Evolutionary conservation across 1,140 invertebrate genomes (phyloP).

Genomic region (Drosophila chauvacae): DNA sequence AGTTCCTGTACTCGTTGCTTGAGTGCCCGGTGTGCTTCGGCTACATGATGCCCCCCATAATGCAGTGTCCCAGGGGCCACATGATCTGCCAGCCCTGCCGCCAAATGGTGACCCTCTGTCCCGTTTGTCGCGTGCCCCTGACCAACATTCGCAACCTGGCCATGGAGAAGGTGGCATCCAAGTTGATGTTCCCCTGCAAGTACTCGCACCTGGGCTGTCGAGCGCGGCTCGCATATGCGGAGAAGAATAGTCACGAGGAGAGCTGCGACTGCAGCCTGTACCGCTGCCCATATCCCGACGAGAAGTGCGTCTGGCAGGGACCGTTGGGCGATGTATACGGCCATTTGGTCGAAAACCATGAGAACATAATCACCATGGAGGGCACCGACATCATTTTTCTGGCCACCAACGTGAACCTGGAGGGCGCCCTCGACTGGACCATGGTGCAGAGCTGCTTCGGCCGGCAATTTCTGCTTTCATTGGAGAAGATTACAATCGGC

Average conservation of each 20-base stretch:
- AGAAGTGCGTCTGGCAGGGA: constrained; percentile 99
- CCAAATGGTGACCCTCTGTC: constrained; percentile 97
- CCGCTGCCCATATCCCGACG: constrained; percentile 99
- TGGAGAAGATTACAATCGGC: constrained; percentile 99
- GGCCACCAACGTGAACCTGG: constrained; percentile 99
- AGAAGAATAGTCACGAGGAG: constrained; percentile 99
- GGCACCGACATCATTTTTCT: constrained; percentile 99
- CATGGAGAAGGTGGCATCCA: constrained; percentile 99
- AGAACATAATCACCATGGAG: constrained; percentile 99
- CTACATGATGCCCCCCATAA: constrained; percentile 98
- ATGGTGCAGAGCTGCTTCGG: constrained; percentile 99
- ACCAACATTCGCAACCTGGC: constrained; percentile 98
- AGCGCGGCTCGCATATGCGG: constrained; percentile 94
- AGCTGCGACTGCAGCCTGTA: constrained; percentile 98
- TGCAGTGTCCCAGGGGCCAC: constrained; percentile 94
- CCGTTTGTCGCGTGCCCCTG: constrained; percentile 97
- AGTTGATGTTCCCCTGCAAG: constrained; percentile 99
- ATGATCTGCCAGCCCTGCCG: constrained; percentile 97
- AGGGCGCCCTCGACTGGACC: constrained; percentile 99
- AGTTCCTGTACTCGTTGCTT: constrained; percentile 96
- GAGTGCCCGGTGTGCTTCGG: constrained; percentile 99
- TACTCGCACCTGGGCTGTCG: constrained; percentile 97
- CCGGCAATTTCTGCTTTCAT: constrained; percentile 99
- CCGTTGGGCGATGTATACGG: constrained; percentile 96
- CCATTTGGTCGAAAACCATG: constrained; percentile 97